A percentile compares a stretch with the other conserved stretches of the same genome.
Conservation (phyloP, 2,113 vertebrate species). For the Speoplatyrhinus poulsoni region DNA sequence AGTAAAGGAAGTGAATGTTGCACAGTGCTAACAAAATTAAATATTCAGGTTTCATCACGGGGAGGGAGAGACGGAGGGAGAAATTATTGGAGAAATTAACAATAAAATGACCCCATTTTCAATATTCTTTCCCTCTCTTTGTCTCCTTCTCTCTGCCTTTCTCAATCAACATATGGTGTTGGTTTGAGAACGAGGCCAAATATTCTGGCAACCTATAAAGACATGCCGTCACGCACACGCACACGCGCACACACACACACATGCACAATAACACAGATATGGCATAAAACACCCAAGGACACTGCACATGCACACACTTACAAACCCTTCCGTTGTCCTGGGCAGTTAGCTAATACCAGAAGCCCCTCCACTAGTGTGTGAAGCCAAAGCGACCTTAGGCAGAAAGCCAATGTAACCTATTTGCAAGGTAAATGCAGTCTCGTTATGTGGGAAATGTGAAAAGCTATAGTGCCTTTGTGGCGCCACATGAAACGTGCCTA, state of each 20-base stretch:
- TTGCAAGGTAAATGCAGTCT: constrained; percentile 69
- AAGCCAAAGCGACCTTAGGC: constrained; percentile 29
- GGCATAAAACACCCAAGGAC: not conserved
- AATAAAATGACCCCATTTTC: constrained; percentile 27
- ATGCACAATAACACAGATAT: not conserved
- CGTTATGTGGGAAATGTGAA: constrained; percentile 49
- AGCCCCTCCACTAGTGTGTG: constrained; percentile 13
- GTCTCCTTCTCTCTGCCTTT: constrained; percentile 1
- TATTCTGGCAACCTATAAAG: constrained; percentile 32
- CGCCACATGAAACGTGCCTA: constrained; percentile 57
- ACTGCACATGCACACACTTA: constrained; percentile 1
- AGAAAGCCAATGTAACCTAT: constrained; percentile 46
- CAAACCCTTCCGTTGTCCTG: not conserved
- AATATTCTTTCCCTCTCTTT: not conserved
- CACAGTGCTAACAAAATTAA: constrained; percentile 25
- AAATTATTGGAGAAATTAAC: constrained; percentile 41
- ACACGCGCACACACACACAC: not conserved
- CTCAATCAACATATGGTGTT: constrained; percentile 51
- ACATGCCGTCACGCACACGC: not conserved
- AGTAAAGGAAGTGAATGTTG: constrained; percentile 40
- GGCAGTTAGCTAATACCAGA: not conserved
- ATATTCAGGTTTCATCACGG: constrained; percentile 11
- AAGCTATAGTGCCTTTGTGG: constrained; percentile 33
- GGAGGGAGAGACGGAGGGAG: constrained; percentile 38
- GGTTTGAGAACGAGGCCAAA: constrained; percentile 60